Evolutionary conservation across 2,888 invertebrate species (phyloP).

Genomic region (Euphydryas editha): DNA sequence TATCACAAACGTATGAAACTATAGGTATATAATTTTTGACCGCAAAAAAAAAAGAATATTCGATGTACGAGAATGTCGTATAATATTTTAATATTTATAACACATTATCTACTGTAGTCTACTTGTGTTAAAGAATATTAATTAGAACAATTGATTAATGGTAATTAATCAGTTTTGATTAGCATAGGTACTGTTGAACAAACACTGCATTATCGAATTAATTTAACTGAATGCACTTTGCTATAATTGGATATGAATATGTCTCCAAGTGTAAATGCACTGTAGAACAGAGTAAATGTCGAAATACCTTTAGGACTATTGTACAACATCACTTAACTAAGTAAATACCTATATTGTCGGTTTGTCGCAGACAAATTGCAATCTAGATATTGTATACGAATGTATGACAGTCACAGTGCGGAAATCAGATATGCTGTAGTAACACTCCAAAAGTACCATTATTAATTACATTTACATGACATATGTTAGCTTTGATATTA

Average conservation of each 20-base stretch:
- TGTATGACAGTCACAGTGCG: no score
- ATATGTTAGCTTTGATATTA: no score
- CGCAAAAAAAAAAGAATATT: not conserved
- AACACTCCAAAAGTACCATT: no score
- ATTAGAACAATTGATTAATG: not conserved
- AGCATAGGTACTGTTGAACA: not conserved
- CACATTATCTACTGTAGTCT: not conserved
- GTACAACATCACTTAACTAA: no score
- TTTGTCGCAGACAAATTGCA: no score
- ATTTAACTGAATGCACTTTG: not conserved
- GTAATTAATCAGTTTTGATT: no score
- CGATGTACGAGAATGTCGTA: not conserved
- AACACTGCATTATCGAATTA: not conserved
- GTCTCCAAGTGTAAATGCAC: not conserved
- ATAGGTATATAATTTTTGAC: not conserved
- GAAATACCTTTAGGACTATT: no score
- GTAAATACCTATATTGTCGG: no score
- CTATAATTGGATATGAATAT: not conserved
- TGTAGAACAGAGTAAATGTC: not conserved
- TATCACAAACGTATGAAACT: not conserved
- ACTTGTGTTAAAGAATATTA: not conserved
- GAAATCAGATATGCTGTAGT: no score
- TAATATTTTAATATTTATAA: not conserved
- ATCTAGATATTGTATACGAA: no score
- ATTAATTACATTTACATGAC: no score